Conservation (phyloP, 2,888 invertebrate genomes). For the Nymphalis urticae region DNA sequence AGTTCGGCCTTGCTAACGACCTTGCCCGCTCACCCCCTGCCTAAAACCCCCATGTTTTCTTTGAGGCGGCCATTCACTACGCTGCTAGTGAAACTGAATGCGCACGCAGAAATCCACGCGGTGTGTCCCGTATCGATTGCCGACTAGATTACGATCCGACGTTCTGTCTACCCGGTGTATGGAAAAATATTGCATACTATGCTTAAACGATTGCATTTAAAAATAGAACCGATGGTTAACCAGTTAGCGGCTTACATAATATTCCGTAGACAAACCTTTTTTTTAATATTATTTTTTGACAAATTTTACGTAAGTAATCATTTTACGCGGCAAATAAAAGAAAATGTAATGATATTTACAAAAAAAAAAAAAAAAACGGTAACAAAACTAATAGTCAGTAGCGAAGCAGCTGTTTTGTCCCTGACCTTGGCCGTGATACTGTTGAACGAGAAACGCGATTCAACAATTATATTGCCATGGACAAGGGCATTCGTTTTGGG, state of each 20-base stretch:
- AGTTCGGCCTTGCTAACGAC: conserved; percentile 70
- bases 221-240: conserved; percentile 35
- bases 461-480: conserved; percentile 72
- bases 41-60: conserved; percentile 58
- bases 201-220: conserved; percentile 42
- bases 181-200: conserved; percentile 42
- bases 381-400: conserved; percentile 13
- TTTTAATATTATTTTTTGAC: neutral
- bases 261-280: neutral
- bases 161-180: conserved; percentile 52
- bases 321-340: neutral
- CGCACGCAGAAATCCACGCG: conserved; percentile 73
- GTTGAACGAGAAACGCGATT: conserved; percentile 65
- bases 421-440: conserved; percentile 75
- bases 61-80: conserved; percentile 73
- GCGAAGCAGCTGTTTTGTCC: conserved; percentile 40
- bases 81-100: conserved; percentile 61
- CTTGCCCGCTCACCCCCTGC: conserved; percentile 63
- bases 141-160: conserved; percentile 53
- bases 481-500: conserved; percentile 60
- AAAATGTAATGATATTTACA: neutral
- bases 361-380: neutral
- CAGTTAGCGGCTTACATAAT: neutral
- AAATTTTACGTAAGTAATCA: neutral
- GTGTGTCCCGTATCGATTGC: conserved; percentile 67